These are phyloP conservation scores for Stichodactyla mertensii DNA, from an alignment of 64 coral and sea anemone genomes.

Conservation along the genomic window DNA sequence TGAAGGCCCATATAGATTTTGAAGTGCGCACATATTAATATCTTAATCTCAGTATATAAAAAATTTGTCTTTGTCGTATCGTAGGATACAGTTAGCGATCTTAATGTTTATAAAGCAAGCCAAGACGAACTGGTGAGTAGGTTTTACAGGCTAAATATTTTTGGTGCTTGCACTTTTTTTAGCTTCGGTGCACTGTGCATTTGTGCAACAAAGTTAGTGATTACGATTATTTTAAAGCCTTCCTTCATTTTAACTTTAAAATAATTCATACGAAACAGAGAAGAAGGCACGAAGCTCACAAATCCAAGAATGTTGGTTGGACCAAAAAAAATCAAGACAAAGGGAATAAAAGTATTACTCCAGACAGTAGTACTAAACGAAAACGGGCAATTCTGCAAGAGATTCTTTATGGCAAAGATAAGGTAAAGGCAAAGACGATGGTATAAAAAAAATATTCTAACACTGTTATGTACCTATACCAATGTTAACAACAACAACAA, in stretches of 20 bases:
- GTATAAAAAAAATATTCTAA: no score
- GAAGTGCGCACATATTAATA: no score
- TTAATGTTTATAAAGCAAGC: slow-evolving; percentile 47
- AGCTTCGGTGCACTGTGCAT: neutral
- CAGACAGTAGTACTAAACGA: slow-evolving; percentile 47
- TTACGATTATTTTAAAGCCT: no score
- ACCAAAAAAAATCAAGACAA: neutral
- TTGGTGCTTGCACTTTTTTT: neutral
- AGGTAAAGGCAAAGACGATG: slow-evolving; percentile 24
- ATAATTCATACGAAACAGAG: slow-evolving; percentile 4
- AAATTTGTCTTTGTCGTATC: neutral
- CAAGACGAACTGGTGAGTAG: slow-evolving; percentile 51
- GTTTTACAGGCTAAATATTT: neutral
- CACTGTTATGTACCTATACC: no score
- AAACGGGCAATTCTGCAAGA: slow-evolving; percentile 83
- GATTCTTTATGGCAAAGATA: slow-evolving; percentile 80
- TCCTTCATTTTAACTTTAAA: no score
- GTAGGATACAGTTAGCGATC: slow-evolving; percentile 46
- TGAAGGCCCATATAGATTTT: no score
- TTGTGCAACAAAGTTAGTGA: no score
- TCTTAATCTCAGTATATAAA: neutral
- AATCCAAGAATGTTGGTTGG: slow-evolving; percentile 46
- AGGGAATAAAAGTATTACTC: slow-evolving; percentile 8
- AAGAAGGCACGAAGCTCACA: slow-evolving; percentile 51
- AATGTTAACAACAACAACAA: no score